Conservation (phyloP, 2,797 vertebrate genomes). For the Gobionotothen gibberifrons region DNA sequence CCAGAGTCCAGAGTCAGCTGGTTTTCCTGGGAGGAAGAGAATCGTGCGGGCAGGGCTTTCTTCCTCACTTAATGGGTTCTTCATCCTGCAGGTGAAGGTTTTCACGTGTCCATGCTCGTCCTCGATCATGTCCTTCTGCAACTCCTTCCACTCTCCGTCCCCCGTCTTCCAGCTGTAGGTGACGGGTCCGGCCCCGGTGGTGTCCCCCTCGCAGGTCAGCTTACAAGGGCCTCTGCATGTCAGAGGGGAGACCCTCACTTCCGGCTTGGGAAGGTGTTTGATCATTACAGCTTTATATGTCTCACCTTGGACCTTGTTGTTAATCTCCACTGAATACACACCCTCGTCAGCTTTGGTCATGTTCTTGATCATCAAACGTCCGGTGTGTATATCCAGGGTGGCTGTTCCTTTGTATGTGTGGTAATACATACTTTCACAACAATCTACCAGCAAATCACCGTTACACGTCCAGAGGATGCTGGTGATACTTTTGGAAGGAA, state of each 20-base stretch:
- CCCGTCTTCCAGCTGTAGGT: conserved; percentile 31
- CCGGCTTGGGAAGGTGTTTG: rapidly evolving
- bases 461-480: conserved; percentile 18
- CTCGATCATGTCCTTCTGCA: rapidly evolving
- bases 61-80: background rate
- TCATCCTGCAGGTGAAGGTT: conserved; percentile 21
- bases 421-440: rapidly evolving
- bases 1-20: no score
- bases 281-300: rapidly evolving
- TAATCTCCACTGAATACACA: background rate
- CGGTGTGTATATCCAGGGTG: rapidly evolving
- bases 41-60: background rate
- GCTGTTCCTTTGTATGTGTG: rapidly evolving
- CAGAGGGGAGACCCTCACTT: rapidly evolving
- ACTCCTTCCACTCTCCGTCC: rapidly evolving
- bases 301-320: rapidly evolving
- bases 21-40: no score
- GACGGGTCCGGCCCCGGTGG: rapidly evolving
- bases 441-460: rapidly evolving
- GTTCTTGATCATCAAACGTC: rapidly evolving
- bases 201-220: rapidly evolving
- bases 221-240: rapidly evolving
- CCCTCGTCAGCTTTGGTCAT: rapidly evolving
- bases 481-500: rapidly evolving
- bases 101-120: rapidly evolving